Evolutionary conservation across 2,888 invertebrate genomes (phyloP).

Genomic region (Drosophila mimica): DNA sequence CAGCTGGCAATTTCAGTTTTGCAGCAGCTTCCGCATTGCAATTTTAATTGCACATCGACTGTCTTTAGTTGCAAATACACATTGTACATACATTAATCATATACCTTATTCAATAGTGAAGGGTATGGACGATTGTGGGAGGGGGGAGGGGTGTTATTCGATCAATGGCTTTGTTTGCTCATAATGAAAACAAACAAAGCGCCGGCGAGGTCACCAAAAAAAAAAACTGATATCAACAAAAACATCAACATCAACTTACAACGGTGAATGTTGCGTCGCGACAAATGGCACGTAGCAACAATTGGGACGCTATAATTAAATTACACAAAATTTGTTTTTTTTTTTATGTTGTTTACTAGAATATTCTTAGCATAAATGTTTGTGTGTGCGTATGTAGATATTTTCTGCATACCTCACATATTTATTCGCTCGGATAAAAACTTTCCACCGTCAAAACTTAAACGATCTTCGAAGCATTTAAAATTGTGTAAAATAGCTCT

Average conservation of each 20-base stretch:
- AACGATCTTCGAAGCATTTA: neutral
- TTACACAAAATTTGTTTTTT: conserved; percentile 42
- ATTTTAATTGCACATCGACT: conserved; percentile 21
- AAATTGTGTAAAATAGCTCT: neutral
- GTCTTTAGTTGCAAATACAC: conserved; percentile 5
- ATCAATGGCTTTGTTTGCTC: conserved; percentile 54
- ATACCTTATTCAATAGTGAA: neutral
- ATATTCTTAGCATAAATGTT: conserved; percentile 17
- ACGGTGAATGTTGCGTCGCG: conserved; percentile 41
- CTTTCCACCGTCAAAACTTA: neutral
- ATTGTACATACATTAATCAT: neutral
- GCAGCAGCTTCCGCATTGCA: conserved; percentile 48
- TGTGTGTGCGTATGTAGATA: neutral
- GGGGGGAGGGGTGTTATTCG: conserved; percentile 16
- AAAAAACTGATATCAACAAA: conserved; percentile 24
- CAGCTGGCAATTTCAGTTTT: conserved; percentile 20
- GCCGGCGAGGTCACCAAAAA: conserved; percentile 49
- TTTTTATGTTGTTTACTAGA: conserved; percentile 60
- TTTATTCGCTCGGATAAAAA: neutral
- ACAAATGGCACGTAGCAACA: conserved; percentile 75
- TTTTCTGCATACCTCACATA: neutral
- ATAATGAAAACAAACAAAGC: conserved; percentile 62
- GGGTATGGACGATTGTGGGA: no score
- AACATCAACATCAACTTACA: conserved; percentile 40
- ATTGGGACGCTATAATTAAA: conserved; percentile 52